Conservation (phyloP, 2,888 invertebrate genomes). For the Bellardia bayeri region DNA sequence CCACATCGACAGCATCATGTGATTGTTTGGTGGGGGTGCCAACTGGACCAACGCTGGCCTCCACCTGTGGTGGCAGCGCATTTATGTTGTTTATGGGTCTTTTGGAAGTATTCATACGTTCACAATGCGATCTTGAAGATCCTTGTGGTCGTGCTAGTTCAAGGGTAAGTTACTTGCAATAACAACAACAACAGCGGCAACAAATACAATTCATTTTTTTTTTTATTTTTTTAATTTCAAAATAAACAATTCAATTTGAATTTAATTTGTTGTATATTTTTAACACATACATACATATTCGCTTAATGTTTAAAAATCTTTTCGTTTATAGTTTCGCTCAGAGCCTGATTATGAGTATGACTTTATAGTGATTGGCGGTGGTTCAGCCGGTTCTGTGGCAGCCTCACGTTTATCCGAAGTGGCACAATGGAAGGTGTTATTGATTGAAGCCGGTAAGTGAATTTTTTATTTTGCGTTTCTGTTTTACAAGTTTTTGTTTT, state of each 20-base stretch:
- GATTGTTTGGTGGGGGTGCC: slow-evolving; percentile 92
- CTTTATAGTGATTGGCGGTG: slow-evolving; percentile 84
- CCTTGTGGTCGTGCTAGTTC: slow-evolving; percentile 91
- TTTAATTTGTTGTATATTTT: slow-evolving; percentile 13
- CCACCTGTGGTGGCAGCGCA: slow-evolving; percentile 92
- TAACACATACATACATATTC: neutral
- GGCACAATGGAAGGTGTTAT: slow-evolving; percentile 83
- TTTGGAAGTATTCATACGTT: slow-evolving; percentile 92
- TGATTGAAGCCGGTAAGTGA: slow-evolving; percentile 84
- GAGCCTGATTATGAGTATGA: slow-evolving; percentile 84
- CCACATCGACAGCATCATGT: slow-evolving; percentile 84
- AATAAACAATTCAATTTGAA: slow-evolving; percentile 36
- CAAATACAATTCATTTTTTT: slow-evolving; percentile 7
- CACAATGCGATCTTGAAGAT: slow-evolving; percentile 94
- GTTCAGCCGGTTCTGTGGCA: slow-evolving; percentile 84
- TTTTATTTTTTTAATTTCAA: slow-evolving; percentile 8
- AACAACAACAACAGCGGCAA: slow-evolving; percentile 1
- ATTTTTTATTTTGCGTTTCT: slow-evolving; percentile 1
- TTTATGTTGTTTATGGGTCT: slow-evolving; percentile 96
- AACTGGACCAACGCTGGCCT: slow-evolving; percentile 92
- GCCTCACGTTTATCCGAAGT: slow-evolving; percentile 84
- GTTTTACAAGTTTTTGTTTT: slow-evolving; percentile 7
- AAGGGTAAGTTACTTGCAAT: slow-evolving; percentile 78
- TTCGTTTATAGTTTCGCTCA: slow-evolving; percentile 81
- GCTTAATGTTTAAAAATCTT: slow-evolving; percentile 19